Evolutionary conservation across 2,797 vertebrate species (phyloP), one percentile per base, ranked within the genome.

Genomic region (Protonibea diacanthus): DNA sequence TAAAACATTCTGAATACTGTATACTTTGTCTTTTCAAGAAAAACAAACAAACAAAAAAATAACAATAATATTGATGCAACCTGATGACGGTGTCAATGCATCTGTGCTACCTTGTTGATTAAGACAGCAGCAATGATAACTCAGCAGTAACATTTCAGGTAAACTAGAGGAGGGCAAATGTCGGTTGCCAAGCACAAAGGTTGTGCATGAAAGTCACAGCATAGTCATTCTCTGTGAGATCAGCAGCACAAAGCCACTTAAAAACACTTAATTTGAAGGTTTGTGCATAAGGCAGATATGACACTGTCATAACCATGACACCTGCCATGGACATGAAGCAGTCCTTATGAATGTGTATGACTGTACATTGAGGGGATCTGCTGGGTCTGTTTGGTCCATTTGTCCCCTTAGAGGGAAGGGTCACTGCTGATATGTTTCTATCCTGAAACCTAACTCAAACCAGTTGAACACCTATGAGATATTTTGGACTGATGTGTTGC

Each of bases 161-260:
- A 69, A 71, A 52, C 20, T 38, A 47, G 15, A 15, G 57, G 42
- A 68, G 18, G 49, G 27, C 21, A 56, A 25, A 56, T 65, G 20
- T 73, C 60, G 25, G 23, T 71, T 51, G 12, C 29, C 6, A 29
- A 29, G 6, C 29, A 7, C 29, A 33, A 33, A 33, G 29, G 38
- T 13, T 0, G 68, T 18, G 1, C 20, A n/a, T 53, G 56, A 77
- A 70, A 77, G 55, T 23, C 42, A 20, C n/a, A 60, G 52, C 18
- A 74, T 29, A 64, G 29, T 44, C 57, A 47, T 52, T 71, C 10
- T 62, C 25, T 58, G 72, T 20, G 27, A 71, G 56, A 65, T 56
- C 45, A 70, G 49, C 68, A 33, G 64, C 40, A 75, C 56, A 78
- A 71, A 80, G 76, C 45, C 64, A 53, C 47, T 66, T 58, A 33